phyloP scores from a whole-genome alignment of 2,888 invertebrate genomes.

The Coenonympha arcania region DNA sequence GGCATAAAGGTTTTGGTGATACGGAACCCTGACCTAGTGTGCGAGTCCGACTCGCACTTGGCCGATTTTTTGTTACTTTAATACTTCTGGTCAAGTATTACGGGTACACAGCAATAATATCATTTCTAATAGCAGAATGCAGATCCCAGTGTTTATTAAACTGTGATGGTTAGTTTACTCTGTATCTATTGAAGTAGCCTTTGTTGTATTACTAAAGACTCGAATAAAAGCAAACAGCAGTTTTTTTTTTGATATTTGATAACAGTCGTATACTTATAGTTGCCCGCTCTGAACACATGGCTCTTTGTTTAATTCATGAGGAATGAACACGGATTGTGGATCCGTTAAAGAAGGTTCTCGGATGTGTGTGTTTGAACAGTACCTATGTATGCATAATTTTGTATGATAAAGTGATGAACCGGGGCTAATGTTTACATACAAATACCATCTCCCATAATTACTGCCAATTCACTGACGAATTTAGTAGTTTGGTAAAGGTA shows the following conservation, averaged over 20 bases:
- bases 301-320: conserved; percentile 9
- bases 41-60: no score
- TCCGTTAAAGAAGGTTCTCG: not conserved
- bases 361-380: conserved; percentile 12
- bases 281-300: conserved; percentile 5
- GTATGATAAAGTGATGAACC: no score
- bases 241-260: conserved; percentile 9
- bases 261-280: conserved; percentile 4
- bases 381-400: no score
- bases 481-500: no score
- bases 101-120: no score
- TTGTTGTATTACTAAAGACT: conserved; percentile 11
- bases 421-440: no score
- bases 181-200: conserved; percentile 10
- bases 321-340: not conserved
- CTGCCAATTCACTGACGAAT: no score
- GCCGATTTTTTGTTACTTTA: no score
- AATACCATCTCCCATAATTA: no score
- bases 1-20: no score
- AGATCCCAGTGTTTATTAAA: conserved; percentile 10
- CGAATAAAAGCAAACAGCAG: conserved; percentile 3
- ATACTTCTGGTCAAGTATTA: no score
- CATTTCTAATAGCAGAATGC: conserved; percentile 1
- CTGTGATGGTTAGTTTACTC: conserved; percentile 8
- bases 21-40: no score